phyloP scores from a whole-genome alignment of 1,140 invertebrate genomes.

The Trypoxylus dichotomus region DNA sequence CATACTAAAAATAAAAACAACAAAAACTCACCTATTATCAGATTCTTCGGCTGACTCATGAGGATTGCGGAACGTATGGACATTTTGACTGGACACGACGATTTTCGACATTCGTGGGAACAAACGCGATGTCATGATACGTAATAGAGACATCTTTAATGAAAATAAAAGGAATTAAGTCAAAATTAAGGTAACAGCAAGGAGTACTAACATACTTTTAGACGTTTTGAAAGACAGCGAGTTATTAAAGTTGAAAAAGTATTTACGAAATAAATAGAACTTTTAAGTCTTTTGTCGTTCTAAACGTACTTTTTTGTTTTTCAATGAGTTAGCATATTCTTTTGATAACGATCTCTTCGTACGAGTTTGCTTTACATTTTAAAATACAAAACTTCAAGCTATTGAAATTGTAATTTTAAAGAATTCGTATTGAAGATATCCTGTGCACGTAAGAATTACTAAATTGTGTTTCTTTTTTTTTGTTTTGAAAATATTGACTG shows the following conservation, averaged over 20 bases:
- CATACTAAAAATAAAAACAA: neutral
- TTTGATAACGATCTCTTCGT: no score
- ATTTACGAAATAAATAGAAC: no score
- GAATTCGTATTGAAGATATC: no score
- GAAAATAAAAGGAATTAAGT: neutral
- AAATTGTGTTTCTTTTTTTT: no score
- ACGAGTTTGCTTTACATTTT: no score
- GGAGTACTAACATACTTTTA: neutral
- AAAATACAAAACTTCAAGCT: no score
- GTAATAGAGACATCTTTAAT: constrained; percentile 35
- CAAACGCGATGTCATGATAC: constrained; percentile 25
- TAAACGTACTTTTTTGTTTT: no score
- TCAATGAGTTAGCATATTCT: no score
- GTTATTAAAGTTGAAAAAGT: neutral
- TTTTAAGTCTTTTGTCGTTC: no score
- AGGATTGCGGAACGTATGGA: neutral
- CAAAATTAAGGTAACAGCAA: neutral
- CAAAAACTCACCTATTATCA: neutral
- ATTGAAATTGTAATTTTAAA: no score
- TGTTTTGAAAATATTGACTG: no score
- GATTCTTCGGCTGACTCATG: neutral
- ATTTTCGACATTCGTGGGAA: constrained; percentile 32
- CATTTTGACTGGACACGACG: neutral
- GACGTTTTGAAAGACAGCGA: neutral
- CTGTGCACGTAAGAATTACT: no score